phyloP scores from a whole-genome alignment of 64 coral and sea anemone genomes.

The Actinia tenebrosa region DNA sequence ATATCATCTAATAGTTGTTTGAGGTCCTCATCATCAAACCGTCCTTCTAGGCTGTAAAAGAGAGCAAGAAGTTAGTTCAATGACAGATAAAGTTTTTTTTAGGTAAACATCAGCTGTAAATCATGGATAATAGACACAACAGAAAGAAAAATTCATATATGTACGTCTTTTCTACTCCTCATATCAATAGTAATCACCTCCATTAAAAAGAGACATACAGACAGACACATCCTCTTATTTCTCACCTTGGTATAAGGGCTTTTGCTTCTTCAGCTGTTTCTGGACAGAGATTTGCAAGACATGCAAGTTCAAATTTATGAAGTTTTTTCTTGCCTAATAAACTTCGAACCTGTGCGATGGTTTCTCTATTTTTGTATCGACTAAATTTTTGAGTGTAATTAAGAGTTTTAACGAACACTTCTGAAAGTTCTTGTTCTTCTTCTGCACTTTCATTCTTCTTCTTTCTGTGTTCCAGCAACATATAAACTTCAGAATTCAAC shows the following conservation, averaged over 20 bases:
- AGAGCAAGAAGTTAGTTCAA: neutral
- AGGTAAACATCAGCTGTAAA: neutral
- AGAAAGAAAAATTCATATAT: no score
- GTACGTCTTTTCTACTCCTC: no score
- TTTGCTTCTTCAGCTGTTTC: conserved; percentile 97
- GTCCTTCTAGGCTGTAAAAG: conserved; percentile 79
- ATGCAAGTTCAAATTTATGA: conserved; percentile 96
- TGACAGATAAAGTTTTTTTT: neutral
- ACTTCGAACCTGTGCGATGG: conserved; percentile 96
- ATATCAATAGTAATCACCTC: neutral
- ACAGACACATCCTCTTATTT: neutral
- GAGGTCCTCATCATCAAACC: conserved; percentile 98
- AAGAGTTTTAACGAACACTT: conserved; percentile 97
- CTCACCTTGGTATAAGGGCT: conserved; percentile 91
- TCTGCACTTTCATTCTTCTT: conserved; percentile 91
- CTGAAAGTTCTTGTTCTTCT: conserved; percentile 92
- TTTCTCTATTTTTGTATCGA: conserved; percentile 97
- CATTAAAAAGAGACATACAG: neutral
- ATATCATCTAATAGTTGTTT: conserved; percentile 94
- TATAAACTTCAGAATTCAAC: conserved; percentile 95
- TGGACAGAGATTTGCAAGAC: conserved; percentile 95
- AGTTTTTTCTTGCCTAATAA: conserved; percentile 98
- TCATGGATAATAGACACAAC: no score
- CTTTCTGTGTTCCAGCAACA: conserved; percentile 97
- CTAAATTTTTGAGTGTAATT: conserved; percentile 95